These are phyloP conservation scores for Drosophila quinaria DNA, from an alignment of 2,888 invertebrate genomes.

Conservation along the genomic window DNA sequence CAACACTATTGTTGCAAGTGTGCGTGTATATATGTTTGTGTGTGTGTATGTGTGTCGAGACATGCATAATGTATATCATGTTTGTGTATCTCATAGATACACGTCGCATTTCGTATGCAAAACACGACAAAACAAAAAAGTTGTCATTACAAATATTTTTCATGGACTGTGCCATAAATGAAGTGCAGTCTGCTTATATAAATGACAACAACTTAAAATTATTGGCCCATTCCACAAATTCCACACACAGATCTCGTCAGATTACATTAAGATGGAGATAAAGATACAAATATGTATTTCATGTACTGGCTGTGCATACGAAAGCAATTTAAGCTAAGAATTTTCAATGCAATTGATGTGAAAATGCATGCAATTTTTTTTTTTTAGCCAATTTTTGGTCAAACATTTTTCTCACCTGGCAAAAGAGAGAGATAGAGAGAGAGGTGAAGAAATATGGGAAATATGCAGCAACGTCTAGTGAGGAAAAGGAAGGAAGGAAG, in stretches of 20 bases:
- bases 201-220: slow-evolving; percentile 8
- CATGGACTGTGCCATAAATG: slow-evolving; percentile 28
- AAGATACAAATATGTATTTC: neutral
- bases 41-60: slow-evolving; percentile 8
- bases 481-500: neutral
- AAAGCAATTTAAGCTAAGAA: neutral
- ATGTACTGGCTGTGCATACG: neutral
- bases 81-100: slow-evolving; percentile 56
- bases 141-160: slow-evolving; percentile 36
- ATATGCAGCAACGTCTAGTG: neutral
- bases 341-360: neutral
- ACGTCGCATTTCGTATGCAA: slow-evolving; percentile 66
- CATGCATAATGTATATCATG: slow-evolving; percentile 45
- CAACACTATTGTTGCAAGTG: slow-evolving; percentile 20
- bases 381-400: slow-evolving; percentile 27
- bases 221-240: slow-evolving; percentile 11
- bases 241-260: slow-evolving; percentile 2
- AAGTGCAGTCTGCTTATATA: slow-evolving; percentile 40
- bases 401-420: slow-evolving; percentile 20
- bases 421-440: neutral
- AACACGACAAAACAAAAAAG: slow-evolving; percentile 41
- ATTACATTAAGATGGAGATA: neutral
- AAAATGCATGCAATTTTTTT: slow-evolving; percentile 25
- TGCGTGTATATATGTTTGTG: slow-evolving; percentile 4
- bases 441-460: neutral